Base-by-base conservation (phyloP, 2,888 invertebrate species). In the Sesamia inferens region DNA sequence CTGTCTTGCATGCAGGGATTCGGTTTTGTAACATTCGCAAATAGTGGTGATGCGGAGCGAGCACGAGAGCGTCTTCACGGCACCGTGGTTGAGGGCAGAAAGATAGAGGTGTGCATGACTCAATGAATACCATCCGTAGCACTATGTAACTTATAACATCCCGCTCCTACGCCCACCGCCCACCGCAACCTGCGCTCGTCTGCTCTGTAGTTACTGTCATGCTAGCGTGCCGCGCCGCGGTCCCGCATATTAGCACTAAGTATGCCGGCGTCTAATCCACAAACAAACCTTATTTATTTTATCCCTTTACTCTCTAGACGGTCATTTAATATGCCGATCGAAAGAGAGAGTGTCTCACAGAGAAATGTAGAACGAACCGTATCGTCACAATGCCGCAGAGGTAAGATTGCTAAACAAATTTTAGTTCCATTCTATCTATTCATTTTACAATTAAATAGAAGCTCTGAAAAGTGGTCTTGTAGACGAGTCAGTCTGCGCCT, bases 1-100 rank as follows among this genome's bases (percentile, higher is more conserved):
- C 98, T 98, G 98, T 98, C 98, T 97, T 98, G 98, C 98, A 98
- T 98, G 98, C 99, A 99, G 99, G 99, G 99, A 98, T 99, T 99
- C 98, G 99, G 99, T 98, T 99, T 99, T 99, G 99, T 99, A 98
- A 99, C 99, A 98, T 99, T 99, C 99, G 99, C 99, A 98, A 99
- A 99, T 98, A 99, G 99, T 98, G 98, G 98, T 97, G 99, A 99
- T 98, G 99, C 99, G 97, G 99, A 99, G 98, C 98, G 99, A 98
- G 99, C 99, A 98, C 99, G 99, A 98, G 99, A 99, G 98, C 99
- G 99, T 98, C 99, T 99, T 97, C 99, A 99, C 98, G 99, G 99
- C 98, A 99, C 99, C 97, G 99, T 99, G 98, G 99, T 99, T 98
- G 99, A 99, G 98, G 99, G 99, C 98, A 98, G 99, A 98, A 99